These are phyloP conservation scores for Strigamia maritima DNA, from an alignment of 2,888 invertebrate species.

Conservation along the genomic window DNA sequence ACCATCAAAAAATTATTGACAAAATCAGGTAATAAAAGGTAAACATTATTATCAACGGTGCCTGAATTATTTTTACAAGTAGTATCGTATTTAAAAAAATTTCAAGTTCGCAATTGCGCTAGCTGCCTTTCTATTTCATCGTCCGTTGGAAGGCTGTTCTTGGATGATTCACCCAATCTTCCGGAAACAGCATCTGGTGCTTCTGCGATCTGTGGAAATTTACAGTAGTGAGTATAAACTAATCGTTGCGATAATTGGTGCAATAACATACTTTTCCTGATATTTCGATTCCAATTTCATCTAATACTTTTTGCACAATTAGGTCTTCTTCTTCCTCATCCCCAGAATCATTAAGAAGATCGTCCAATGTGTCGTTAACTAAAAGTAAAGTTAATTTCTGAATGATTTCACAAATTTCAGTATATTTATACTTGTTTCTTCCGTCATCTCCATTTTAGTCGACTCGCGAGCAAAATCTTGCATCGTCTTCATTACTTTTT, in stretches of 20 bases:
- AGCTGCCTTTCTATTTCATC: constrained; percentile 53
- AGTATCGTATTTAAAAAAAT: not conserved
- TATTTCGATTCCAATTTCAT: constrained; percentile 94
- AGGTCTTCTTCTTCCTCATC: constrained; percentile 86
- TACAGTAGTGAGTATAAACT: not conserved
- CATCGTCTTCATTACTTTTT: constrained; percentile 76
- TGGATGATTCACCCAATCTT: constrained; percentile 51
- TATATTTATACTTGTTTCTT: constrained; percentile 78
- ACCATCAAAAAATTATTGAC: not conserved
- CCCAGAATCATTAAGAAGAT: constrained; percentile 80
- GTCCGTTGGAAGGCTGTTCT: constrained; percentile 47
- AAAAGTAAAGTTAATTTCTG: constrained; percentile 47
- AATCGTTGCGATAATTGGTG: not conserved
- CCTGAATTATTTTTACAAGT: not conserved
- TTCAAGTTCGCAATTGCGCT: constrained; percentile 48
- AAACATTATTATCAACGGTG: not conserved
- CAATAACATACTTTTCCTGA: constrained; percentile 69
- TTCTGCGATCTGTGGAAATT: constrained; percentile 49
- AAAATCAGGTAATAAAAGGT: not conserved
- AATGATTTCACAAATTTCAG: not conserved
- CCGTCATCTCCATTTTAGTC: constrained; percentile 90
- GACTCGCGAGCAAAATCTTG: constrained; percentile 78
- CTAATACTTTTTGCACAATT: constrained; percentile 85
- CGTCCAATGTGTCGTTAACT: constrained; percentile 88
- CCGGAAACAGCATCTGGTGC: constrained; percentile 52